Evolutionary conservation across 2,888 invertebrate genomes (phyloP).

Genomic region (Machimus atricapillus): DNA sequence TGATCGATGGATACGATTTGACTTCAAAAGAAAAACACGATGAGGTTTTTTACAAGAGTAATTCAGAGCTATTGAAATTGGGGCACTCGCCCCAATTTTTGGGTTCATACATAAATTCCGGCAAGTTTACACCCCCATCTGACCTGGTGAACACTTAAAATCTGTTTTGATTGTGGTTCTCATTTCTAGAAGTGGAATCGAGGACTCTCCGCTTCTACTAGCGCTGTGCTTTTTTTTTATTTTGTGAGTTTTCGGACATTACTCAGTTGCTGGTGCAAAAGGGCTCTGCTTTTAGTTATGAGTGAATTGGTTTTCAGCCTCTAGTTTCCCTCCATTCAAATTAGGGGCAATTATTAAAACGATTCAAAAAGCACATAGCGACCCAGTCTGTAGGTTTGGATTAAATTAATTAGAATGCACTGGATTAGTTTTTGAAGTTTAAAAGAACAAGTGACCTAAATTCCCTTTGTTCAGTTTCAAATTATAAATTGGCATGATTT

Average conservation of each 20-base stretch:
- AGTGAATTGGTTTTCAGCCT: not conserved
- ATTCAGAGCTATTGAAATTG: not conserved
- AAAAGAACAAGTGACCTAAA: not conserved
- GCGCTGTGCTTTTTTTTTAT: not conserved
- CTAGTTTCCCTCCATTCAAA: not conserved
- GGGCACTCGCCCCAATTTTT: not conserved
- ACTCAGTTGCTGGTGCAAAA: not conserved
- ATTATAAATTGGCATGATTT: not conserved
- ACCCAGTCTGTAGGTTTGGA: not conserved
- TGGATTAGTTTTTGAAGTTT: not conserved
- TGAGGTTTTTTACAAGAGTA: not conserved
- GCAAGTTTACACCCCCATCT: not conserved
- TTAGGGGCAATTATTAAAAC: not conserved
- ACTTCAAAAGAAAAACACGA: not conserved
- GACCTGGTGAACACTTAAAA: not conserved
- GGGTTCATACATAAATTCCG: not conserved
- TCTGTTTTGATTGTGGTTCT: not conserved
- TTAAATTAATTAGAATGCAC: not conserved
- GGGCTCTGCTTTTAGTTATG: not conserved
- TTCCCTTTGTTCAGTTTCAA: not conserved
- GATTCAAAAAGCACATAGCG: not conserved
- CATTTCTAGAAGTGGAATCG: not conserved
- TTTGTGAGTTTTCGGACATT: not conserved
- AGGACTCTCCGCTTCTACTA: not conserved
- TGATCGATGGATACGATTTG: not conserved